Evolutionary conservation across 2,113 vertebrate genomes (phyloP).

Genomic region (Chloropsis cyanopogon): DNA sequence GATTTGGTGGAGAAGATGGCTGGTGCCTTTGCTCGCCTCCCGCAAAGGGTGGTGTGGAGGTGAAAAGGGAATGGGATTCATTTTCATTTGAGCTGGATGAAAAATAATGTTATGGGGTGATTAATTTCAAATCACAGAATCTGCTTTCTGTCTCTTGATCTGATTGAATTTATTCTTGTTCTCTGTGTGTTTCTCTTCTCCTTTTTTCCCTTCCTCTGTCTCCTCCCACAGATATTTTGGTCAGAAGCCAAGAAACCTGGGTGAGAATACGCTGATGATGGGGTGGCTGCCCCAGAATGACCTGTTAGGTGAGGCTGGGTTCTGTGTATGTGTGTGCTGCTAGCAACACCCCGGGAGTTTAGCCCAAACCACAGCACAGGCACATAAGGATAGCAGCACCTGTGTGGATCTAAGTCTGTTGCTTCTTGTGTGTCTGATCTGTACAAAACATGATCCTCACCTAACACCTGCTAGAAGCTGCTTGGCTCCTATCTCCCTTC

Average conservation of each 20-base stretch:
- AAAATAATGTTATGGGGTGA: neutral
- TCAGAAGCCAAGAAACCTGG: conserved; percentile 56
- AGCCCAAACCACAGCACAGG: conserved; percentile 17
- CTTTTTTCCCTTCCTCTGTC: neutral
- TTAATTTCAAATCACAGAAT: neutral
- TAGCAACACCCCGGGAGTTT: neutral
- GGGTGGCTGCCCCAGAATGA: conserved; percentile 64
- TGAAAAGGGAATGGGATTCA: neutral
- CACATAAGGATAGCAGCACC: neutral
- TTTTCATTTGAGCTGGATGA: neutral
- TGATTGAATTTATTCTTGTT: neutral
- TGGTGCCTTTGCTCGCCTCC: conserved; percentile 48
- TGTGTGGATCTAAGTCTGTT: neutral
- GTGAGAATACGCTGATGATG: conserved; percentile 60
- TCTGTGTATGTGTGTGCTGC: neutral
- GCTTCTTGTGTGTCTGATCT: neutral
- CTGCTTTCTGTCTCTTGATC: neutral
- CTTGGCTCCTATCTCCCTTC: neutral
- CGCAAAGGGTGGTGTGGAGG: conserved; percentile 64
- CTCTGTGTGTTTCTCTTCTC: neutral
- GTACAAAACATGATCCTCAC: neutral
- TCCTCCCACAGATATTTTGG: conserved; percentile 54
- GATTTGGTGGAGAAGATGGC: conserved; percentile 64
- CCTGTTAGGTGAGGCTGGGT: conserved; percentile 56
- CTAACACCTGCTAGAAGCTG: neutral